Percentiles rank a stretch among this genome's conserved stretches.
phyloP scores from a whole-genome alignment of 2,797 vertebrate species.

The Chaunax sp. region DNA sequence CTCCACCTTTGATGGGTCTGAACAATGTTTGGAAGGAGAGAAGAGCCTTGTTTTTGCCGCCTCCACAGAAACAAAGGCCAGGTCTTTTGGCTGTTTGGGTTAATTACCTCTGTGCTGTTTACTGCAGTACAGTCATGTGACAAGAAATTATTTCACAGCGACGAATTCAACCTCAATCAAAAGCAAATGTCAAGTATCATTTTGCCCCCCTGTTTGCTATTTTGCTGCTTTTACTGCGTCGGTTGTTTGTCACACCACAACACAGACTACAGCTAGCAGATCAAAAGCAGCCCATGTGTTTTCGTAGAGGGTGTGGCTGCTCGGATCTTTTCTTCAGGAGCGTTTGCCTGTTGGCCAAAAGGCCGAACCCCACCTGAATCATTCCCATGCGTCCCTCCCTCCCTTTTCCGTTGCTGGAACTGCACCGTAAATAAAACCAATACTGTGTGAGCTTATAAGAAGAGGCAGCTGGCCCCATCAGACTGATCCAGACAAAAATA shows the following conservation, averaged over 20 bases:
- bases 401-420: constrained; percentile 29
- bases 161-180: constrained; percentile 29
- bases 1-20: constrained; percentile 44
- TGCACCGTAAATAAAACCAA: constrained; percentile 35
- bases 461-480: constrained; percentile 13
- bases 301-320: constrained; percentile 48
- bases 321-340: constrained; percentile 22
- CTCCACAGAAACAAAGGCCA: constrained; percentile 52
- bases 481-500: constrained; percentile 27
- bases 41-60: constrained; percentile 37
- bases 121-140: constrained; percentile 42
- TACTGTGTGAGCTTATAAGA: constrained; percentile 30
- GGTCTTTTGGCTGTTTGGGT: constrained; percentile 42
- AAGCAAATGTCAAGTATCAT: constrained; percentile 11
- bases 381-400: constrained; percentile 26
- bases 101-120: constrained; percentile 49
- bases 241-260: constrained; percentile 27
- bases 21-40: constrained; percentile 36
- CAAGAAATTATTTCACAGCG: constrained; percentile 11
- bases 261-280: constrained; percentile 35
- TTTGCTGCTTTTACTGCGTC: constrained; percentile 24
- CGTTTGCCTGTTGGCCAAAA: constrained; percentile 35
- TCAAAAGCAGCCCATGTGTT: constrained; percentile 42
- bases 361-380: constrained; percentile 34
- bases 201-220: constrained; percentile 14